Percentiles rank a stretch among this genome's conserved stretches.
Conservation (phyloP, 2,797 vertebrate genomes). For the Helicolenus hilgendorfi region DNA sequence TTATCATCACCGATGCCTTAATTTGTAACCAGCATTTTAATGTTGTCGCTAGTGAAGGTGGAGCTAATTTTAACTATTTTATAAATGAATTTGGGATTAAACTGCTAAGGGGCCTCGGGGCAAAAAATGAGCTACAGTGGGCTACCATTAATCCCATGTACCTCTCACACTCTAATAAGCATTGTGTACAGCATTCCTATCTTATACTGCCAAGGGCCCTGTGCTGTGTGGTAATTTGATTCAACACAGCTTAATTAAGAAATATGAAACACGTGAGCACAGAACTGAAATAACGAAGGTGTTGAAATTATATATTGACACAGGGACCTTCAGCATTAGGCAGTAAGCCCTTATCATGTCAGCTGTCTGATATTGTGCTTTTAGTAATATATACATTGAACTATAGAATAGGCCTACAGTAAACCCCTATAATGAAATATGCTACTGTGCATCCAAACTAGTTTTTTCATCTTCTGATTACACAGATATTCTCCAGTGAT, state of each 20-base stretch:
- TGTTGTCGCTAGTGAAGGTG: neutral
- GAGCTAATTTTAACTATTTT: neutral
- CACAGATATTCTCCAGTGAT: fast-evolving
- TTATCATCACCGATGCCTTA: neutral
- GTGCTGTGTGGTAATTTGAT: neutral
- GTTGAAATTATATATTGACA: neutral
- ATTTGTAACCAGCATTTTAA: neutral
- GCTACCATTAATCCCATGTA: neutral
- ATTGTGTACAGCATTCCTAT: neutral
- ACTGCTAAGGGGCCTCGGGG: neutral
- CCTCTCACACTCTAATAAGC: neutral
- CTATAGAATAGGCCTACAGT: no score
- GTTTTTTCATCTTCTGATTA: neutral
- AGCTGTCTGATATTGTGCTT: neutral
- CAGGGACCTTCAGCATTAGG: neutral
- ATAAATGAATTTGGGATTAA: neutral
- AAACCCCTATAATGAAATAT: neutral
- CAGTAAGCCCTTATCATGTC: neutral
- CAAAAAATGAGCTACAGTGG: neutral
- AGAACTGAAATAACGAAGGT: neutral
- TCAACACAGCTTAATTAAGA: neutral
- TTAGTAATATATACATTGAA: no score
- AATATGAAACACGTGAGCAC: neutral
- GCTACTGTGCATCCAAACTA: neutral
- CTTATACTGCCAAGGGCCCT: neutral